Conservation (phyloP, 2,888 invertebrate genomes). For the Sipha maydis region DNA sequence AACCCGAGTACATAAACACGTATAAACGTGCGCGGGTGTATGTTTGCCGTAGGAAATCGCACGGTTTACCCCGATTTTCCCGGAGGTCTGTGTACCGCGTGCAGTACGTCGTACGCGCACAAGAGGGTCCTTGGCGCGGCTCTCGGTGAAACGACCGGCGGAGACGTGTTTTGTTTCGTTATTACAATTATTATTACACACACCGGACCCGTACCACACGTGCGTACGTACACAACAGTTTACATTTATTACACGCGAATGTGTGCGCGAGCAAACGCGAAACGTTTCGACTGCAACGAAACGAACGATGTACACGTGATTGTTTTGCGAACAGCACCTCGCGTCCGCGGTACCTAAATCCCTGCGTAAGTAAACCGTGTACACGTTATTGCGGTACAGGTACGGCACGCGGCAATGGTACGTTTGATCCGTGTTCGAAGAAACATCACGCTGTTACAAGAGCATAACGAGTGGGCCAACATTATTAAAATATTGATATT, state of each 20-base stretch:
- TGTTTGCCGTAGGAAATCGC: slow-evolving; percentile 45
- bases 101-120: too few species aligned
- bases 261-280: too few species aligned
- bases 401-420: background rate
- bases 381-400: background rate
- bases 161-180: background rate
- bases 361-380: too few species aligned
- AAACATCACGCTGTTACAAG: too few species aligned
- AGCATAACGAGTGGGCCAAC: too few species aligned
- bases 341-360: too few species aligned
- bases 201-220: background rate
- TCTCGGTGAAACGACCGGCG: background rate
- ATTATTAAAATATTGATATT: too few species aligned
- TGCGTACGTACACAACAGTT: too few species aligned
- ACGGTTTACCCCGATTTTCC: slow-evolving; percentile 33
- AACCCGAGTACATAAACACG: background rate
- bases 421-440: too few species aligned
- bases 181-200: background rate
- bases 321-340: too few species aligned
- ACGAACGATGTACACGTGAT: too few species aligned
- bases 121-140: slow-evolving; percentile 1
- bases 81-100: background rate
- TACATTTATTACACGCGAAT: background rate
- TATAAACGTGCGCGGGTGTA: background rate
- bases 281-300: too few species aligned